Conservation (phyloP, 2,797 vertebrate species). For the Saguinus oedipus region DNA sequence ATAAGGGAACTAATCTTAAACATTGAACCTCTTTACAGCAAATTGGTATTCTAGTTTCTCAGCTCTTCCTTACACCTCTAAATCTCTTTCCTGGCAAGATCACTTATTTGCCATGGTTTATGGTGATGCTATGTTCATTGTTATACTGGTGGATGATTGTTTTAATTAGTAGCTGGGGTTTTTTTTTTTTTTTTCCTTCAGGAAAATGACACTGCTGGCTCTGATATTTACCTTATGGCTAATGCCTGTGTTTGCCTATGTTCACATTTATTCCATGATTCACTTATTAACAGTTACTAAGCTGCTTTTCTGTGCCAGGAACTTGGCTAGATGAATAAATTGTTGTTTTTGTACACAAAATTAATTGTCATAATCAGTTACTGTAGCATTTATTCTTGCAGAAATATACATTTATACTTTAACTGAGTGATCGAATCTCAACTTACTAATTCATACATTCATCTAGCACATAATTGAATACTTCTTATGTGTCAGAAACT, state of each 20-base stretch:
- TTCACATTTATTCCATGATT: neutral
- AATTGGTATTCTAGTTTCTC: neutral
- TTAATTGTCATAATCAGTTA: neutral
- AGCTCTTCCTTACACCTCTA: neutral
- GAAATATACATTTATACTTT: neutral
- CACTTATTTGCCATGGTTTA: neutral
- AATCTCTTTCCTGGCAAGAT: neutral
- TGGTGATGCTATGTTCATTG: neutral
- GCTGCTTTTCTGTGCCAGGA: neutral
- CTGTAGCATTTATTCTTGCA: neutral
- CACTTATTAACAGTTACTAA: neutral
- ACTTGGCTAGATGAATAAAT: neutral
- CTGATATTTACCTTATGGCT: neutral
- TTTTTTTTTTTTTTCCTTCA: neutral
- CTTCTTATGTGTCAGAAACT: neutral
- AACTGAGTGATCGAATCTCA: neutral
- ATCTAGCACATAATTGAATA: neutral
- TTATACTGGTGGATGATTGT: neutral
- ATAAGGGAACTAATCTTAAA: constrained; percentile 10
- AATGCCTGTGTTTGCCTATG: neutral
- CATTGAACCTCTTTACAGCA: neutral
- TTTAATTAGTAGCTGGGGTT: neutral
- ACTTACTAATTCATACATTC: neutral
- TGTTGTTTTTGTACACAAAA: neutral
- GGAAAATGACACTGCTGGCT: neutral